Percentiles rank a stretch among this genome's conserved stretches.
phyloP scores from a whole-genome alignment of 2,888 invertebrate species.

The Athetis lepigone region DNA sequence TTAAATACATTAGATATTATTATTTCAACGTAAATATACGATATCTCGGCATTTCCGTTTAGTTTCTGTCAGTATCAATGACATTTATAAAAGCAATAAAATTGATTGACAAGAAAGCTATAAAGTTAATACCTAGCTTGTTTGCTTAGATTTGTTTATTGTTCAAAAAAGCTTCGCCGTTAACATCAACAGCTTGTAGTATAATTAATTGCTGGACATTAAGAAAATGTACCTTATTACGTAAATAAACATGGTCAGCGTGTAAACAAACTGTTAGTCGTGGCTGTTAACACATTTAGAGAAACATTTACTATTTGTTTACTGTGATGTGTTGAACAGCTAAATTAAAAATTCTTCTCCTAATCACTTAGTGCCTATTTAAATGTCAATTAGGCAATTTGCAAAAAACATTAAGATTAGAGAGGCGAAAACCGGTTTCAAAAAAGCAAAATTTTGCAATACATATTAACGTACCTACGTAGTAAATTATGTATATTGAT shows the following conservation, averaged over 20 bases:
- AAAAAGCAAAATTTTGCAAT: constrained; percentile 52
- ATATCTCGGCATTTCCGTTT: background rate
- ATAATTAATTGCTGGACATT: constrained; percentile 19
- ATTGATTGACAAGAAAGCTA: background rate
- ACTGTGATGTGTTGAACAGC: constrained; percentile 26
- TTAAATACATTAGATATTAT: too few species aligned
- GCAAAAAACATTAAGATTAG: constrained; percentile 34
- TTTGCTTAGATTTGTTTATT: background rate
- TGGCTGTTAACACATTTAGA: constrained; percentile 14
- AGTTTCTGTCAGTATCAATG: background rate
- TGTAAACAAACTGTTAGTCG: constrained; percentile 18
- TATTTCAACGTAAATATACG: too few species aligned
- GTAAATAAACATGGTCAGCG: background rate
- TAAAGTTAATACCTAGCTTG: background rate
- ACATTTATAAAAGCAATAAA: constrained; percentile 3
- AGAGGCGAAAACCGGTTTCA: constrained; percentile 33
- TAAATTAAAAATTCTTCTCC: constrained; percentile 4
- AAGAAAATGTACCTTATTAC: background rate
- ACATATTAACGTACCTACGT: constrained; percentile 24
- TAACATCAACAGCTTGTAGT: background rate
- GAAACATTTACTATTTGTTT: constrained; percentile 28
- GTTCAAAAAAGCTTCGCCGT: constrained; percentile 14
- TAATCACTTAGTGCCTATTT: constrained; percentile 13
- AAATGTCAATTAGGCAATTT: constrained; percentile 42
- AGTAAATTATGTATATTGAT: constrained; percentile 56